Base-by-base conservation (phyloP, 2,113 vertebrate species). In the Hippocampus zosterae region DNA sequence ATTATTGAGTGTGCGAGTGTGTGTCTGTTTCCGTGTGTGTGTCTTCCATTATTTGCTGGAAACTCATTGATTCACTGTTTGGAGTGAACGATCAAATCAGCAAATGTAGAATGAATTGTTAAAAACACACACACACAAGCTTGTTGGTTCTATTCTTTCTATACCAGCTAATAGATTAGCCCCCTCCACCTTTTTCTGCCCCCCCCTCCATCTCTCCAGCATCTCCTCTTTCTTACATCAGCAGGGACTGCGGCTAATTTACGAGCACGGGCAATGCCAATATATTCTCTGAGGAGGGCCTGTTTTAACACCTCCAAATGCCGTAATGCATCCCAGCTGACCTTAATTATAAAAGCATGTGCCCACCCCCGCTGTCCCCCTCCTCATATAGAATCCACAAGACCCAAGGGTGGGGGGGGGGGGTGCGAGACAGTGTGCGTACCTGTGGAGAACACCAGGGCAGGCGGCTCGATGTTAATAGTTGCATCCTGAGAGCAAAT, bases 251-350 rank as follows among this genome's bases (percentile, higher is more conserved):
- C 72, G 85, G 82, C 86, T 93, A 92, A 93, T 93, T 93, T 93
- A 92, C 80, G 84, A 91, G 89, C 73, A 59, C 71, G 82, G 88
- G 84, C 87, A 84, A 92, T 91, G 91, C 89, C 91, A 93, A 84
- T 88, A 81, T 89, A 73, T 83, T 91, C 92, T 93, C 91, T 62
- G 79, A 90, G 90, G 91, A 93, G 89, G 86, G 81, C 84, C 89
- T 72, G 80, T 91, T 92, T 92, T 92, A 92, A 93, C 91, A 92
- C 91, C 91, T 93, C 88, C 88, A 89, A 92, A 92, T 91, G 90
- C 88, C 88, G 90, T 92, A 93, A 93, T 92, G 88, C 87, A 89
- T 93, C 92, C 92, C 92, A 91, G 89, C 89, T 93, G 92, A 93
- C 91, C 91, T 91, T 93, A 91, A 92, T 93, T 92, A 92, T 91